phyloP scores from a whole-genome alignment of 2,797 vertebrate species.

The Cuculus canorus region DNA sequence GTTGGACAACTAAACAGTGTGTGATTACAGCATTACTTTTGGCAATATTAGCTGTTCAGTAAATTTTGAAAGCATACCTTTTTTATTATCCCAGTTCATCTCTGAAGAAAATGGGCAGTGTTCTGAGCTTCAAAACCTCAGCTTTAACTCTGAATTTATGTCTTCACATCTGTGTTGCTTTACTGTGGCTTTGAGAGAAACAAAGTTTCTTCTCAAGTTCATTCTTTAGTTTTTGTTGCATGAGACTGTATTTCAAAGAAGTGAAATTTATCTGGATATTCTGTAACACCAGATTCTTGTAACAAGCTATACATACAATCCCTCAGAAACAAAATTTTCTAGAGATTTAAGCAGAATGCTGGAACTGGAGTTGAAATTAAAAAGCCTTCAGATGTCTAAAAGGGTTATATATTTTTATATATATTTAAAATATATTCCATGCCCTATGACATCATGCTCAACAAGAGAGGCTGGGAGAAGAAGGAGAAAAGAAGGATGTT shows the following conservation, averaged over 20 bases:
- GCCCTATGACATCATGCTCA: fast-evolving
- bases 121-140: not conserved
- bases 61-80: not conserved
- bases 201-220: not conserved
- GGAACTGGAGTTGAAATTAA: not conserved
- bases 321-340: not conserved
- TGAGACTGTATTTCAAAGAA: not conserved
- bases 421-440: not conserved
- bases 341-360: not conserved
- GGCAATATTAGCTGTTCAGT: not conserved
- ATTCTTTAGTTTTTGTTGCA: too few species aligned
- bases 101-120: not conserved
- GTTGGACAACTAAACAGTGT: not conserved
- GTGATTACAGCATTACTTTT: not conserved
- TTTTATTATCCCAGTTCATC: not conserved
- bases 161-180: not conserved
- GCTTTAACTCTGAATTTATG: not conserved
- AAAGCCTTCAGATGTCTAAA: not conserved
- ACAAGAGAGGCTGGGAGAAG: not conserved
- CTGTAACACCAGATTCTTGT: not conserved
- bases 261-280: not conserved
- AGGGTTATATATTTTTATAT: not conserved
- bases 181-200: not conserved
- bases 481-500: not conserved
- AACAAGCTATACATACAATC: not conserved